A percentile compares a stretch with the other conserved stretches of the same genome.
Conservation (phyloP, 2,797 vertebrate genomes). For the Acrocephalus scirpaceus region DNA sequence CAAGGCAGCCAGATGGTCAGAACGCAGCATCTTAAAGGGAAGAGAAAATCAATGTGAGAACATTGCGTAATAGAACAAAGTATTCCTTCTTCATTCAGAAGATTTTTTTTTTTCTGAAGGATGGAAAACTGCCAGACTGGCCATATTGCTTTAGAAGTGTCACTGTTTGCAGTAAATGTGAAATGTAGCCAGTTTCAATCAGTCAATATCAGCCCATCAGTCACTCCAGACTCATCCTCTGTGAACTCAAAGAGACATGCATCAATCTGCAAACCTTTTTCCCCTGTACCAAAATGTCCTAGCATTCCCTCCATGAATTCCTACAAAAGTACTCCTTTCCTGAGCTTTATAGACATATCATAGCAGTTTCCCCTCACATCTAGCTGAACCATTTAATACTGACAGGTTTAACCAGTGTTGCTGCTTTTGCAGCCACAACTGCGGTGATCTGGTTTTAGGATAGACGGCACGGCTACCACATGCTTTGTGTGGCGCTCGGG, state of each 20-base stretch:
- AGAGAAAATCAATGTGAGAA: neutral
- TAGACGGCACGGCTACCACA: too few species aligned
- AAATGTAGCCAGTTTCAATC: neutral
- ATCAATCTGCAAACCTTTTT: neutral
- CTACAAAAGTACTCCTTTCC: neutral
- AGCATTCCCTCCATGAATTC: neutral
- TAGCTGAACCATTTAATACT: neutral
- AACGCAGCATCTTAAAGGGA: neutral
- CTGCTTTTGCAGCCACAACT: too few species aligned
- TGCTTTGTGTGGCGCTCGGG: too few species aligned
- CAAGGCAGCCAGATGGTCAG: constrained; percentile 41
- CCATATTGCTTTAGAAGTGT: neutral
- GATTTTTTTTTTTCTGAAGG: neutral
- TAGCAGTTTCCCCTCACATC: neutral
- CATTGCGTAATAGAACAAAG: constrained; percentile 31
- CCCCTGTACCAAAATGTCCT: neutral
- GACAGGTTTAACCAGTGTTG: neutral
- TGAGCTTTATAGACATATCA: neutral
- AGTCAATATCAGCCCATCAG: neutral
- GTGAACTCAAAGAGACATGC: neutral
- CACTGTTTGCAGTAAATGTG: neutral
- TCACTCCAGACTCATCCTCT: neutral
- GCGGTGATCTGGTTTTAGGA: too few species aligned
- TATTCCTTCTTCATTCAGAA: constrained; percentile 28
- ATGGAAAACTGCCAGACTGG: neutral